A percentile compares a stretch with the other conserved stretches of the same genome.
Conservation (phyloP, 2,888 invertebrate genomes). For the Tricholauxania praeusta region DNA sequence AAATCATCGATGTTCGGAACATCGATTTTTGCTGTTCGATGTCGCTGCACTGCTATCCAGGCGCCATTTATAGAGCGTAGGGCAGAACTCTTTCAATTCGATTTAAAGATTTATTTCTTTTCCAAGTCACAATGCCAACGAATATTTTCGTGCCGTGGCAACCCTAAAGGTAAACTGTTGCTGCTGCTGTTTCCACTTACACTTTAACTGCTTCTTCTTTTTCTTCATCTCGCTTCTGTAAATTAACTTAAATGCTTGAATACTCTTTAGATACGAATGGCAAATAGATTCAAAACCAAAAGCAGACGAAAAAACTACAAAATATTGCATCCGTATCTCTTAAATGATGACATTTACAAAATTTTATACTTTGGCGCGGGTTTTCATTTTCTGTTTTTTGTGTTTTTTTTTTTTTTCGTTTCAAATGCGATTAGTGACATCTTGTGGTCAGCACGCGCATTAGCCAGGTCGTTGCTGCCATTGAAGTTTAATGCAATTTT, state of each 20-base stretch:
- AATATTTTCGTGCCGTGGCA: too few relatives aligned
- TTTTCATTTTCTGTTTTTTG: neutral
- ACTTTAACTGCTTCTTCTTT: neutral
- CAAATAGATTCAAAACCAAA: slow-evolving; percentile 3
- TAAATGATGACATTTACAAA: slow-evolving; percentile 10
- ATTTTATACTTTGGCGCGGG: slow-evolving; percentile 4
- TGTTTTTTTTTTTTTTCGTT: too few relatives aligned
- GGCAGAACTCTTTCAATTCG: too few relatives aligned
- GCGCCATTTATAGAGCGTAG: too few relatives aligned
- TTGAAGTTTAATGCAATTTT: slow-evolving; percentile 8
- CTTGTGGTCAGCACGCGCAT: neutral
- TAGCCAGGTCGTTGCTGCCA: neutral
- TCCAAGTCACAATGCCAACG: too few relatives aligned
- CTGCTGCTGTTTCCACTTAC: neutral
- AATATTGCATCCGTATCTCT: slow-evolving; percentile 1
- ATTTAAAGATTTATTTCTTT: too few relatives aligned
- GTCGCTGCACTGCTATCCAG: too few relatives aligned
- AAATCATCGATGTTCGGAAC: too few relatives aligned
- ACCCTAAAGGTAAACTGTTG: too few relatives aligned
- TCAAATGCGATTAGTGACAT: neutral
- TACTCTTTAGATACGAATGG: slow-evolving; percentile 1
- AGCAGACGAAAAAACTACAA: neutral
- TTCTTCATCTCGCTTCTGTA: neutral
- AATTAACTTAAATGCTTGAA: neutral
- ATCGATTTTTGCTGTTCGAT: too few relatives aligned